phyloP scores from a whole-genome alignment of 2,888 invertebrate species.

The Mimachlamys varia region DNA sequence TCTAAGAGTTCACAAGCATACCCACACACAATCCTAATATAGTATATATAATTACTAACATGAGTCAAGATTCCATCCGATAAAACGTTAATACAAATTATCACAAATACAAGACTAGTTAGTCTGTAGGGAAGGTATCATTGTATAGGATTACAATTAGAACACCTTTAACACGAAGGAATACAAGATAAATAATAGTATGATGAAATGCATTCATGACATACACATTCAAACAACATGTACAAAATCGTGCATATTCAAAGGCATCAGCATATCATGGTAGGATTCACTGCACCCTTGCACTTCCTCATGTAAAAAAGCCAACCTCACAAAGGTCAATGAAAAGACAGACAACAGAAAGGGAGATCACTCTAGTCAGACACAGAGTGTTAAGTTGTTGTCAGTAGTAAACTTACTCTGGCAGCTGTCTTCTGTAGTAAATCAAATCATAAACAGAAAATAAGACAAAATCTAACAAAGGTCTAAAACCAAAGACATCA shows the following conservation, averaged over 20 bases:
- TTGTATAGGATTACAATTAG: background rate
- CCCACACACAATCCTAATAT: background rate
- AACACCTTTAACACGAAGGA: background rate
- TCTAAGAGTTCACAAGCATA: background rate
- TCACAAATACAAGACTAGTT: background rate
- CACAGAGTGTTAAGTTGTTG: conserved; percentile 6
- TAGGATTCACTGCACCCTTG: background rate
- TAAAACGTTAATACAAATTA: background rate
- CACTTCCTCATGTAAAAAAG: conserved; percentile 19
- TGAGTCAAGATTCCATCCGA: background rate
- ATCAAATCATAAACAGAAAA: conserved; percentile 33
- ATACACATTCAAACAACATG: background rate
- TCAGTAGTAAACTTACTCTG: conserved; percentile 7
- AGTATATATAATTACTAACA: background rate
- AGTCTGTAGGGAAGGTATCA: background rate
- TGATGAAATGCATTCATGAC: background rate
- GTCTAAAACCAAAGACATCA: background rate
- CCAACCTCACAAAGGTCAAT: background rate
- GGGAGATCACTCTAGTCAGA: background rate
- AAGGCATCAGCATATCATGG: background rate
- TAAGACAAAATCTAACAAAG: background rate
- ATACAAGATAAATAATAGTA: background rate
- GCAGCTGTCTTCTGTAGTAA: background rate
- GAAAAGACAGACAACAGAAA: conserved; percentile 3
- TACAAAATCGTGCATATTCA: background rate